Evolutionary conservation across 2,113 vertebrate species (phyloP).

Genomic region (Hipposideros armiger): DNA sequence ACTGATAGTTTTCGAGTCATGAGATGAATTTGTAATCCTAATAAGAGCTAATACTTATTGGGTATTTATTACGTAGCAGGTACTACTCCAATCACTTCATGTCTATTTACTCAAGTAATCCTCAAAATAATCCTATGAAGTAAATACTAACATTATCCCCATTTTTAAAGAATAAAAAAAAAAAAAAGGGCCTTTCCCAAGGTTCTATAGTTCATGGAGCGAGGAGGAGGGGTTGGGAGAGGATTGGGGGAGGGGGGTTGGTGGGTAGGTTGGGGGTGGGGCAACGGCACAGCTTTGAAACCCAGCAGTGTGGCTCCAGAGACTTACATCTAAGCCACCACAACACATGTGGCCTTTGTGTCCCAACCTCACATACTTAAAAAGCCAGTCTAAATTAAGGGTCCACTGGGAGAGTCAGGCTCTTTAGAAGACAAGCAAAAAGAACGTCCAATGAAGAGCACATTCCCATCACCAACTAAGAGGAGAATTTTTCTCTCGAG

Average conservation of each 20-base stretch:
- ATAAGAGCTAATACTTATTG: background rate
- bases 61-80: background rate
- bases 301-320: background rate
- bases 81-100: background rate
- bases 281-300: background rate
- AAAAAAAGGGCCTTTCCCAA: background rate
- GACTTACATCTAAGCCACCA: background rate
- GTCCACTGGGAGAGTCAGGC: background rate
- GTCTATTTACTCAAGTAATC: background rate
- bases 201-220: background rate
- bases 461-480: background rate
- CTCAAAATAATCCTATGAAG: slow-evolving; percentile 18
- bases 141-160: background rate
- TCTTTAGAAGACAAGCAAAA: background rate
- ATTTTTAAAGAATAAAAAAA: background rate
- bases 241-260: no score
- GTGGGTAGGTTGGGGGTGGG: no score
- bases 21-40: background rate
- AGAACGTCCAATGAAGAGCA: background rate
- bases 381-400: background rate
- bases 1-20: background rate
- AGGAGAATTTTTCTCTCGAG: background rate
- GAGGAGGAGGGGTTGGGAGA: no score
- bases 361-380: background rate
- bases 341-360: background rate